These are phyloP conservation scores for Bombus cullumanus DNA, from an alignment of 1,140 invertebrate genomes.

Conservation along the genomic window DNA sequence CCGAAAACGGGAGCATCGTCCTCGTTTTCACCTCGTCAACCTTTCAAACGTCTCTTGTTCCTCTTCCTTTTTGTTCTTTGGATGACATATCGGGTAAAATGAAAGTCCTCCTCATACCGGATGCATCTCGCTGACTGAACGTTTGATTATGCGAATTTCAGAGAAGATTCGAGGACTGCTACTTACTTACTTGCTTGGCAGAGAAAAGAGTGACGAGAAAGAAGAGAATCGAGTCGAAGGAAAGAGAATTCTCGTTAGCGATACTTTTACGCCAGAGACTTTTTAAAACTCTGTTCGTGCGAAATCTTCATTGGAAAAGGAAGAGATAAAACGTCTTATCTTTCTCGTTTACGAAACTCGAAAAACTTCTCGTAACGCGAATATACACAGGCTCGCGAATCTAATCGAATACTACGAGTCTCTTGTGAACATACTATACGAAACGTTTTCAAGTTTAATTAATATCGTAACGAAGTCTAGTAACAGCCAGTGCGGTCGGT, in stretches of 20 bases:
- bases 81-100: constrained; percentile 34
- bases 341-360: background rate
- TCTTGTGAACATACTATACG: background rate
- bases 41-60: background rate
- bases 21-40: constrained; percentile 12
- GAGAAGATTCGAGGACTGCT: constrained; percentile 27
- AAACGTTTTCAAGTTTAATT: background rate
- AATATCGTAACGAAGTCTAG: background rate
- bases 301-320: background rate
- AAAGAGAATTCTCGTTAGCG: constrained; percentile 36
- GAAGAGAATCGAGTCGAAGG: background rate
- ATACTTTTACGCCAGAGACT: constrained; percentile 9
- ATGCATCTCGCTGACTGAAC: constrained; percentile 34
- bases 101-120: constrained; percentile 25
- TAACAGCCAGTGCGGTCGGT: background rate
- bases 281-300: background rate
- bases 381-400: background rate
- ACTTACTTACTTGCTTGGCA: constrained; percentile 2
- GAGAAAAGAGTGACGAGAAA: background rate
- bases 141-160: constrained; percentile 46
- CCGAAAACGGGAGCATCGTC: constrained; percentile 27
- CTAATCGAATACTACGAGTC: no score
- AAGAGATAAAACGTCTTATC: background rate
- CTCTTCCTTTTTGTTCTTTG: constrained; percentile 2
- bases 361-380: background rate